Evolutionary conservation across 2,888 invertebrate species (phyloP), one percentile per base, ranked within the genome.

Genomic region (Synergus japonicus): DNA sequence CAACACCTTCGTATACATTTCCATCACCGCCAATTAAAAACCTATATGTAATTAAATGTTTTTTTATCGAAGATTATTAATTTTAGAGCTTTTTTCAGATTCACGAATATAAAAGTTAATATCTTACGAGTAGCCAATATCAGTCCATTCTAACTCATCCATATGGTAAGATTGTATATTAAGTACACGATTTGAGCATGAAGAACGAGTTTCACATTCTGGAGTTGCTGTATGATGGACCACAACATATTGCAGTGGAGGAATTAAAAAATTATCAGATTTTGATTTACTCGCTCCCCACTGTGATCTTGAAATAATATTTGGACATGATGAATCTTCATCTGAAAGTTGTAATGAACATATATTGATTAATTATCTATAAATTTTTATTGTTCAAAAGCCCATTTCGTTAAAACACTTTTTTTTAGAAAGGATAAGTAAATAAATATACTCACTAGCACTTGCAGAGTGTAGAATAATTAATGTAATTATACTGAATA

Each of bases 1-100:
- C 95, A 1, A 93, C 90, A 0, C 95, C 95, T 90, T 95, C 95
- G 85, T 95, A 95, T 12, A 95, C 92, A 49, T 94, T 93, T 7
- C 95, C 95, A 87, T 95, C 95, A 44, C 94, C 94, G 8, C 95
- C 95, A 78, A 95, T 93, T 81, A 95, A 86, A 83, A 95, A 95
- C 67, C 94, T 95, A 79, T 13, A 89, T 9, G 54, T 43, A 54
- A 54, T 54, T n/a, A 46, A 54, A 0, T n/a, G 13, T 49, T 49
- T 49, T 49, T 49, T 15, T 66, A 15, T 37, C 37, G 37, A 37
- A 37, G 37, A 37, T 64, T 64, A 9, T 0, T 22, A 64, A 64
- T 10, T 64, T 63, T 63, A 37, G 10, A 63, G 29, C 29, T 29
- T 22, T 22, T 63, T 63, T 63, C 18, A 18, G 29, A 1, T 18